phyloP scores from a whole-genome alignment of 2,113 vertebrate genomes.

The Pimephales promelas region DNA sequence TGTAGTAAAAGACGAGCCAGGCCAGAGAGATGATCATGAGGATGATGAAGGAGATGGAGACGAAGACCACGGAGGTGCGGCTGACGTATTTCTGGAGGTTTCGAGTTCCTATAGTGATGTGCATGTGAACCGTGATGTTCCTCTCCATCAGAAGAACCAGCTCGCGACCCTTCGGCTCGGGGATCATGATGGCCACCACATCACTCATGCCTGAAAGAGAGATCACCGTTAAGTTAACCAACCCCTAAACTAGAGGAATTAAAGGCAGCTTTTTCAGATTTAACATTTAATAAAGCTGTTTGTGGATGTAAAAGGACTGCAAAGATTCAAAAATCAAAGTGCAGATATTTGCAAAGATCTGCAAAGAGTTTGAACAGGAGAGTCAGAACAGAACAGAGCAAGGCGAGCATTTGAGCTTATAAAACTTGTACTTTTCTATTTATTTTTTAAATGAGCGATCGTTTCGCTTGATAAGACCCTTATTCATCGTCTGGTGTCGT shows the following conservation, averaged over 20 bases:
- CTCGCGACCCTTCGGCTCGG: slow-evolving; percentile 92
- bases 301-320: too few relatives aligned
- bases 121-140: slow-evolving; percentile 83
- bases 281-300: too few relatives aligned
- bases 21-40: slow-evolving; percentile 99
- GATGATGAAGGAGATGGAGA: slow-evolving; percentile 99
- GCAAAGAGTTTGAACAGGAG: too few relatives aligned
- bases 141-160: slow-evolving; percentile 86
- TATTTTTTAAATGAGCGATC: too few relatives aligned
- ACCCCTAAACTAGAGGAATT: not conserved
- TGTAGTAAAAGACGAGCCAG: slow-evolving; percentile 98
- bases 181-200: slow-evolving; percentile 96
- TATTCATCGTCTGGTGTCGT: too few relatives aligned
- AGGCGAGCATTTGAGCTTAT: too few relatives aligned
- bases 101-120: slow-evolving; percentile 94
- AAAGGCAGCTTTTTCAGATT: too few relatives aligned
- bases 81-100: slow-evolving; percentile 99
- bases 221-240: not conserved
- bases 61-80: slow-evolving; percentile 96
- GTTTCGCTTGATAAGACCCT: too few relatives aligned
- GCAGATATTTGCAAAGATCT: too few relatives aligned
- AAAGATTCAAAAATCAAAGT: too few relatives aligned
- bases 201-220: slow-evolving; percentile 82
- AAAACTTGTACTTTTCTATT: too few relatives aligned
- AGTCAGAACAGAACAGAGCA: too few relatives aligned